Evolutionary conservation across 2,113 vertebrate genomes (phyloP).

Genomic region (Sceloporus tristichus): DNA sequence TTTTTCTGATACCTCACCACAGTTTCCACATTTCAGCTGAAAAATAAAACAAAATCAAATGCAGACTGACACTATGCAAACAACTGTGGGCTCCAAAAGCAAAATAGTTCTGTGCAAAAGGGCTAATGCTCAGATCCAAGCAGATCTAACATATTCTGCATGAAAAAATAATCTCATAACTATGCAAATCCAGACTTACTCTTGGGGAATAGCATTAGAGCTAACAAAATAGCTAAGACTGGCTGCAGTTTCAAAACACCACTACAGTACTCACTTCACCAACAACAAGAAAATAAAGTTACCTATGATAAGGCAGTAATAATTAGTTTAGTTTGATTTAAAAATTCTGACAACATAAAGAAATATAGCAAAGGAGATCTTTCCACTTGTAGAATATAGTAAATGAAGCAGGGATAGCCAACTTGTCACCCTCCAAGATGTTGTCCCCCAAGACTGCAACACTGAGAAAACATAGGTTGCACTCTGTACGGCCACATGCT

Average conservation of each 20-base stretch:
- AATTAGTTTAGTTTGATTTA: background rate
- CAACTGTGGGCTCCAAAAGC: background rate
- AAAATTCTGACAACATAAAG: no score
- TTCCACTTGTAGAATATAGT: no score
- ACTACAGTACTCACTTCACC: no score
- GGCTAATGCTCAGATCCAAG: background rate
- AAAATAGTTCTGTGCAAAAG: no score
- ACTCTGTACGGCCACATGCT: no score
- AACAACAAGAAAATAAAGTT: background rate
- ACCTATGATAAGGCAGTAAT: background rate
- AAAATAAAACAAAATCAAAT: slow-evolving; percentile 27
- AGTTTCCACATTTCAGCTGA: slow-evolving; percentile 96
- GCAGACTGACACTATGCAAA: background rate
- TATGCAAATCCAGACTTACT: background rate
- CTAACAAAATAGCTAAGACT: no score
- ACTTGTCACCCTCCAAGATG: no score
- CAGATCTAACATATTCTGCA: background rate
- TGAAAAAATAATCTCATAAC: background rate
- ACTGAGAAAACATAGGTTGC: no score
- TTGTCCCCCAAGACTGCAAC: no score
- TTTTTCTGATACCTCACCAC: slow-evolving; percentile 93
- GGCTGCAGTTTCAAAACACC: background rate
- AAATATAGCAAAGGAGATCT: no score
- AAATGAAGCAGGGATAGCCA: no score
- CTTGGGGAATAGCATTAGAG: background rate